phyloP scores from a whole-genome alignment of 2,797 vertebrate genomes.

The Pitangus sulphuratus region DNA sequence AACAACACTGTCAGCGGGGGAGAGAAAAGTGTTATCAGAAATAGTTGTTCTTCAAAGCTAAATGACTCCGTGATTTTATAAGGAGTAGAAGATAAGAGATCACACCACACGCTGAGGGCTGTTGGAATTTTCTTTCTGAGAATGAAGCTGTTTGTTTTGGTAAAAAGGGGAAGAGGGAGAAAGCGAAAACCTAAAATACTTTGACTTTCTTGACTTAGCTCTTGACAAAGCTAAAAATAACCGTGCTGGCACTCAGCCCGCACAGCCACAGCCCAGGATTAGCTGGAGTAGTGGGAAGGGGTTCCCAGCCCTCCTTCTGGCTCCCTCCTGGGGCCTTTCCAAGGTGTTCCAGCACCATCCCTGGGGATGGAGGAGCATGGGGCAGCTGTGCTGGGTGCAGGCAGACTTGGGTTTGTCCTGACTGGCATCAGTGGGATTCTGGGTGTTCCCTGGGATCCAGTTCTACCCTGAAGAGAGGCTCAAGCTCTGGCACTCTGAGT shows the following conservation, averaged over 20 bases:
- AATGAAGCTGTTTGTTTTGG: slow-evolving; percentile 47
- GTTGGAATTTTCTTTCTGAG: background rate
- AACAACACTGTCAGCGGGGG: slow-evolving; percentile 51
- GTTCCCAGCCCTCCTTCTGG: background rate
- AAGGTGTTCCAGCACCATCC: background rate
- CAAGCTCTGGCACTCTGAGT: rapidly evolving
- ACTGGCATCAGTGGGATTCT: background rate
- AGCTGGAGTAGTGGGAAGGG: background rate
- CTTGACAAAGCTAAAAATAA: slow-evolving; percentile 1
- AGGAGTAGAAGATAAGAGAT: slow-evolving; percentile 11
- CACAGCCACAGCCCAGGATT: rapidly evolving
- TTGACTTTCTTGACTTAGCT: background rate
- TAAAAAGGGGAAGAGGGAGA: background rate
- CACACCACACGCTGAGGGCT: background rate
- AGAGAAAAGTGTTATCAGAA: slow-evolving; percentile 26
- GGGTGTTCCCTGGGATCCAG: background rate
- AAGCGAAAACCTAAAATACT: background rate
- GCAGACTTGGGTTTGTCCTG: too few relatives aligned
- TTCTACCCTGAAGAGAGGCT: background rate
- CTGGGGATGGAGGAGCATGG: background rate
- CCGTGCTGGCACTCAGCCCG: background rate
- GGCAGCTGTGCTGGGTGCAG: background rate
- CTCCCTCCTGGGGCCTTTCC: background rate
- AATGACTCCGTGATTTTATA: background rate
- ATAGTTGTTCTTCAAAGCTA: slow-evolving; percentile 42